Base-by-base conservation (phyloP, 2,113 vertebrate genomes). In the Pyrgilauda ruficollis region DNA sequence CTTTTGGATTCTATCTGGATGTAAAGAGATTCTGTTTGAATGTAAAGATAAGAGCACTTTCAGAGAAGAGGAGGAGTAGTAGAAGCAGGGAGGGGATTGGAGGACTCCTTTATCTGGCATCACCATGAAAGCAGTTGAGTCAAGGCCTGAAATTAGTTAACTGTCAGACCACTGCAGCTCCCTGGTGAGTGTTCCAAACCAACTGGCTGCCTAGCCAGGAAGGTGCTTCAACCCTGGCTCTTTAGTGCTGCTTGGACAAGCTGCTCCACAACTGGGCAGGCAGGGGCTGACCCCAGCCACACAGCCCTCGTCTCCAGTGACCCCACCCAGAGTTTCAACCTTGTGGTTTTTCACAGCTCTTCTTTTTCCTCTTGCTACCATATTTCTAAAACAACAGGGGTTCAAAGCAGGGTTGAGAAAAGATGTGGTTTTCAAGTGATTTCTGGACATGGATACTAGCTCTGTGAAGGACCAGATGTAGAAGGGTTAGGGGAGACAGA, bases 401-500 rank as follows among this genome's bases (percentile, higher is more conserved):
- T 86, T 94, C 89, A 85, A 79, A 94, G n/a, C 41, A 76, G 41
- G 50, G 8, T 23, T 84, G 18, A 75, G n/a, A 72, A 74, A 90
- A 78, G 2, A n/a, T 41, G 43, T 8, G 27, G 11, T 75, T 81
- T 94, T 91, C 69, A 15, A 72, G n/a, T 58, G 76, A 75, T 83
- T 87, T 88, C 66, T 91, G 78, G 75, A 67, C 78, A 39, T 9
- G 37, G 35, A 35, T 81, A 43, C 15, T 79, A 90, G 24, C 7
- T 93, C 69, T 85, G 37, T 91, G 80, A 93, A 78, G 43, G 46
- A 63, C 17, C 66, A 86, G 50, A 89, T 94, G 56, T 33, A 24
- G 39, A 52, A 89, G 39, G 31, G 10, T 58, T 91, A 59, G 33
- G 39, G 50, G 26, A 28, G 91, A 46, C 22, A 75, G 37, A 49